These are phyloP conservation scores for Dermolepida albohirtum DNA, from an alignment of 2,888 invertebrate species.

Conservation along the genomic window DNA sequence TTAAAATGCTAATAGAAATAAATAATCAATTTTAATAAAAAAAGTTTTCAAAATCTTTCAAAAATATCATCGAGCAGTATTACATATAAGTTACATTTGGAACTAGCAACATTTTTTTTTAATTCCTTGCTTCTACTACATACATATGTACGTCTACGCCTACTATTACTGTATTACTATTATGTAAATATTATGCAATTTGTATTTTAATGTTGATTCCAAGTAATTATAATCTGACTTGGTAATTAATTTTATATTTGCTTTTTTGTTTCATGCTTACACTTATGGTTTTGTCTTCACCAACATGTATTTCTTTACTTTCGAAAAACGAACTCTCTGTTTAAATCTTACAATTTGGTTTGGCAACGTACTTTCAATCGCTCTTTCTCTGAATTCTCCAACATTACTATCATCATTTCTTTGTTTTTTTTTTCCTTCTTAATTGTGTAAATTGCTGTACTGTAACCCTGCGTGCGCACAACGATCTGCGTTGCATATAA, in stretches of 20 bases:
- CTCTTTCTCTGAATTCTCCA: conserved; percentile 34
- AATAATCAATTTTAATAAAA: too few species aligned
- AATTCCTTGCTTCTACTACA: too few species aligned
- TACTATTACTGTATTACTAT: too few species aligned
- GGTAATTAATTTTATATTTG: conserved; percentile 57
- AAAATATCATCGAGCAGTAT: too few species aligned
- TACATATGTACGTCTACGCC: too few species aligned
- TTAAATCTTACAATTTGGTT: conserved; percentile 1
- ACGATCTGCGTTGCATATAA: conserved; percentile 2
- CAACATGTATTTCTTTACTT: conserved; percentile 39
- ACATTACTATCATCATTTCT: conserved; percentile 41
- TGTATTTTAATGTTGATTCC: conserved; percentile 11
- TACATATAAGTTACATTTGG: too few species aligned
- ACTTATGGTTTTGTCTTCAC: conserved; percentile 54
- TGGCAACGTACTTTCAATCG: conserved; percentile 11
- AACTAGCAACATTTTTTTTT: too few species aligned
- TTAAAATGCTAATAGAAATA: too few species aligned
- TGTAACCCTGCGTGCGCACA: conserved; percentile 50
- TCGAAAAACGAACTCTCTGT: conserved; percentile 9
- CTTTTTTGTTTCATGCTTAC: conserved; percentile 66
- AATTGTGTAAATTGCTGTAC: conserved; percentile 47
- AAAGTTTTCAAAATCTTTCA: too few species aligned
- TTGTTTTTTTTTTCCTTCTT: conserved; percentile 44
- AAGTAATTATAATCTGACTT: conserved; percentile 15
- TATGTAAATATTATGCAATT: too few species aligned